phyloP scores from a whole-genome alignment of 35 echinoderm and acorn worm species.

The Holothuria glaberrima region DNA sequence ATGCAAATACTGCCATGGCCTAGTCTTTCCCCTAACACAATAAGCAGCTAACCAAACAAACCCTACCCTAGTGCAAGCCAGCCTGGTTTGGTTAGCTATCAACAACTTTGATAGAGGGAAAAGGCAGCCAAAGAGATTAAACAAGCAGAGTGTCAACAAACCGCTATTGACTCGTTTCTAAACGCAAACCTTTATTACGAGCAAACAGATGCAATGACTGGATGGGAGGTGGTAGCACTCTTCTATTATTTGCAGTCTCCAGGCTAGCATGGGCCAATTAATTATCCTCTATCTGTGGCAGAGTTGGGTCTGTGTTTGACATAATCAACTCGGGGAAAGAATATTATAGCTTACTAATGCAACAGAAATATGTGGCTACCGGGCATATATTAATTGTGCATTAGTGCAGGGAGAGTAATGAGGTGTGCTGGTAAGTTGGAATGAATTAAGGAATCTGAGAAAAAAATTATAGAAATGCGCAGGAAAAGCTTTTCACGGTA shows the following conservation, averaged over 20 bases:
- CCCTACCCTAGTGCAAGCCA: conserved; percentile 16
- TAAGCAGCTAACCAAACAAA: conserved; percentile 44
- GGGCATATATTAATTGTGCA: neutral
- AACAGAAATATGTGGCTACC: neutral
- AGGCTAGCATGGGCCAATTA: conserved; percentile 30
- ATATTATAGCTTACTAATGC: too few species aligned
- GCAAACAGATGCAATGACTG: conserved; percentile 25
- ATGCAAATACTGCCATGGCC: conserved; percentile 33
- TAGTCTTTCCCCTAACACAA: conserved; percentile 25
- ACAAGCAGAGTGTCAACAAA: conserved; percentile 36
- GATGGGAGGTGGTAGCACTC: neutral
- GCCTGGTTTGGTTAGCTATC: conserved; percentile 16
- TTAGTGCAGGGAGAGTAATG: too few species aligned
- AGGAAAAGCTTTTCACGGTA: too few species aligned
- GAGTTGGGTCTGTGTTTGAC: conserved; percentile 18
- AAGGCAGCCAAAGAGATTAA: conserved; percentile 21
- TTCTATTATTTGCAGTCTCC: conserved; percentile 6
- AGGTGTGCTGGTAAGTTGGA: too few species aligned
- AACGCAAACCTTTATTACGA: conserved; percentile 1
- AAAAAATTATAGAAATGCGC: too few species aligned
- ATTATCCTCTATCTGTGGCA: conserved; percentile 6
- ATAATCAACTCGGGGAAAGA: conserved; percentile 1
- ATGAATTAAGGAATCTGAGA: too few species aligned
- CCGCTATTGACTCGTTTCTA: neutral
- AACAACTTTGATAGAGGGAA: conserved; percentile 10